Conservation (phyloP, 2,113 vertebrate species). For the Elaphurus davidianus region DNA sequence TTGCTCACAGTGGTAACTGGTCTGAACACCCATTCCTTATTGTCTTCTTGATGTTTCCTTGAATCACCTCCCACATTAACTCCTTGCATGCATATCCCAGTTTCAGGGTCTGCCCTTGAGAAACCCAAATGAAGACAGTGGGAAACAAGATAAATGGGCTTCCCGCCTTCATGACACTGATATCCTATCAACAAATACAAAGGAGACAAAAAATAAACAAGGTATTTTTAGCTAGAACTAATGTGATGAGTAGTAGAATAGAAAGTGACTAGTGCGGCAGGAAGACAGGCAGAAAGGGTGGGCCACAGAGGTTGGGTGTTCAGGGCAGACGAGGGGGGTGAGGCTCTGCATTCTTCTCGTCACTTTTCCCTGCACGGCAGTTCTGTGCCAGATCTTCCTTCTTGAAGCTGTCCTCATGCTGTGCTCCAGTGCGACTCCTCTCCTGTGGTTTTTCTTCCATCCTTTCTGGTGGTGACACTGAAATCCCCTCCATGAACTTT, state of each 20-base stretch:
- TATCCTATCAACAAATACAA: background rate
- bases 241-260: background rate
- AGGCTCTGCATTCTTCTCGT: background rate
- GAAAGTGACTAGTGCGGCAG: background rate
- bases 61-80: background rate
- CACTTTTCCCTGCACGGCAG: accelerated
- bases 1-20: background rate
- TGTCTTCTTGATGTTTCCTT: background rate
- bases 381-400: too few relatives aligned
- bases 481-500: background rate
- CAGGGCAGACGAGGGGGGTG: background rate
- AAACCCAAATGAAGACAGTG: background rate
- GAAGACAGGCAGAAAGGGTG: background rate
- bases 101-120: background rate
- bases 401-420: background rate
- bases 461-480: background rate
- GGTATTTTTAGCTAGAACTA: background rate
- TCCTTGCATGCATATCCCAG: background rate
- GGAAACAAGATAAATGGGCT: background rate
- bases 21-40: background rate
- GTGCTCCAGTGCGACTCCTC: background rate
- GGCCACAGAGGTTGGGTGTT: background rate
- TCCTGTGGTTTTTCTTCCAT: background rate
- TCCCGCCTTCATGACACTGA: background rate
- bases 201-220: background rate